These are phyloP conservation scores for Xestia rhomboidea DNA, from an alignment of 2,888 invertebrate genomes.

Conservation along the genomic window DNA sequence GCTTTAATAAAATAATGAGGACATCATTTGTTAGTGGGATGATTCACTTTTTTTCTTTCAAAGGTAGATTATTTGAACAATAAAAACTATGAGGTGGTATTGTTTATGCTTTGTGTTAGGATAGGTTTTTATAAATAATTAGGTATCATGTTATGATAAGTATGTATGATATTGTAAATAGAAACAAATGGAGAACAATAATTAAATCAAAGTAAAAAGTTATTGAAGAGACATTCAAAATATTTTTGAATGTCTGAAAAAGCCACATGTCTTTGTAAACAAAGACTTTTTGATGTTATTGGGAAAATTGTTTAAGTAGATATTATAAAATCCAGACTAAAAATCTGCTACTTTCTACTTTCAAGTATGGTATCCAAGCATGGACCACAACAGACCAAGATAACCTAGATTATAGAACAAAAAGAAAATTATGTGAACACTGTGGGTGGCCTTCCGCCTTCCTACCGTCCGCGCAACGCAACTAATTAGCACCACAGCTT, in stretches of 20 bases:
- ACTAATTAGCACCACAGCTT: conserved; percentile 82
- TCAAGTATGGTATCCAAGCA: conserved; percentile 4
- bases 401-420: conserved; percentile 39
- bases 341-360: background rate
- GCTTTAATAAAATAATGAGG: conserved; percentile 12
- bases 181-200: background rate
- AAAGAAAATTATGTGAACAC: conserved; percentile 66
- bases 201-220: background rate
- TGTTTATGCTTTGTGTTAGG: background rate
- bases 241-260: background rate
- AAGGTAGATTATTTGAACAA: conserved; percentile 35
- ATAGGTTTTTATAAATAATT: background rate
- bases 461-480: conserved; percentile 76
- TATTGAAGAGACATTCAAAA: conserved; percentile 1
- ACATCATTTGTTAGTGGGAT: conserved; percentile 5
- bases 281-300: conserved; percentile 11
- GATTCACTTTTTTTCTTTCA: conserved; percentile 42
- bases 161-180: background rate
- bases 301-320: background rate
- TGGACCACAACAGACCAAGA: conserved; percentile 14
- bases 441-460: conserved; percentile 85
- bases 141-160: too few relatives aligned
- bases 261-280: conserved; percentile 34
- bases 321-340: background rate
- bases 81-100: background rate